A percentile compares a stretch with the other conserved stretches of the same genome.
Conservation (phyloP, 2,888 invertebrate genomes). For the Therioaphis trifolii region DNA sequence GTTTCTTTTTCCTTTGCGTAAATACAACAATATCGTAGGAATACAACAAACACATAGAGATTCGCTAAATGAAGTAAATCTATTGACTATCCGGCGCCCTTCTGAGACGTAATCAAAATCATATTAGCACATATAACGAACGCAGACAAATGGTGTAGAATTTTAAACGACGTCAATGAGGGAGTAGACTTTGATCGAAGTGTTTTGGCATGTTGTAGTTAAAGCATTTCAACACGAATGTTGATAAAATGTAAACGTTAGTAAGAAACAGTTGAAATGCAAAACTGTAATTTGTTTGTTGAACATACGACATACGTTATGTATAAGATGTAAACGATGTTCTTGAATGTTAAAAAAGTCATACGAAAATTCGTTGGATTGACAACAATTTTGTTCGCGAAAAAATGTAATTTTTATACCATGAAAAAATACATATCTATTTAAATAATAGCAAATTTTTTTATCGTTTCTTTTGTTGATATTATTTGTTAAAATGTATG, state of each 20-base stretch:
- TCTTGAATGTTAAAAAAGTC: too few species aligned
- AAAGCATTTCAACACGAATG: not conserved
- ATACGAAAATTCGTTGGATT: too few species aligned
- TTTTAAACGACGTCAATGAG: constrained; percentile 4
- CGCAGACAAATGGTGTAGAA: constrained; percentile 10
- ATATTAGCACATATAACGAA: constrained; percentile 32
- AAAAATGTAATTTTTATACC: too few species aligned
- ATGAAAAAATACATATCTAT: too few species aligned
- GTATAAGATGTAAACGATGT: not conserved
- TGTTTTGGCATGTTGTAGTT: not conserved
- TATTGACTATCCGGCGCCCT: not conserved
- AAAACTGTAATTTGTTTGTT: constrained; percentile 11
- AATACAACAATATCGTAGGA: not conserved
- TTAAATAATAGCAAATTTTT: too few species aligned
- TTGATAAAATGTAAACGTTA: constrained; percentile 22
- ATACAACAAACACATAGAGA: not conserved
- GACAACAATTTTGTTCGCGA: too few species aligned
- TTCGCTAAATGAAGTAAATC: not conserved
- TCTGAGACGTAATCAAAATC: constrained; percentile 32
- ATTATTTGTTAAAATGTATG: too few species aligned
- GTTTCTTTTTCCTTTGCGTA: too few species aligned
- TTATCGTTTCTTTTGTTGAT: too few species aligned
- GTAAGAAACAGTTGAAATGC: constrained; percentile 6
- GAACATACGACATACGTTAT: not conserved
- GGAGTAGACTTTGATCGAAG: constrained; percentile 11